Base-by-base conservation (phyloP, 30 jellyfish, hydroid and myxozoan species). In the Turritopsis rubra region DNA sequence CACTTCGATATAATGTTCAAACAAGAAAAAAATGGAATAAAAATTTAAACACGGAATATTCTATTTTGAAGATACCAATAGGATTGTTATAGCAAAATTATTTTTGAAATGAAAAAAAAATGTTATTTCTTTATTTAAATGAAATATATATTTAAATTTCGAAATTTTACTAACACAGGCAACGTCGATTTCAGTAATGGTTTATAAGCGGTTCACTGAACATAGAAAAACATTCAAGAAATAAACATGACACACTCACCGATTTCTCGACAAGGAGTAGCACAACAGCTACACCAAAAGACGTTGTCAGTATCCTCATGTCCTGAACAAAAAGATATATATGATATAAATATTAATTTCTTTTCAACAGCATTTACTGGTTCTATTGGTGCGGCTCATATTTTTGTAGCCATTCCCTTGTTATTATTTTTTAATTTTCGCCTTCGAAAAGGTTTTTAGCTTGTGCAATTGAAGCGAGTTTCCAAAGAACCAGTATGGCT, bases 221-320 rank as follows among this genome's bases (percentile, higher is more conserved):
- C 60, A 41, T 41, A 41, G 60, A 80, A 80, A 80, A 16, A 22
- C 27, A 79, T 29, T 29, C 7, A 23, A 21, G 53, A 30, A 79
- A 31, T 16, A 79, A 76, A 19, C 16, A 29, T 22, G 52, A 22
- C 18, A 24, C 26, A 84, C 96, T 91, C 84, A 91, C 97, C 87
- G 85, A 77, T 52, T 83, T 84, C 72, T 91, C 96, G 75, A 85
- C 66, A 70, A 81, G 68, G 23, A 90, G 85, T 82, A 86, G 90
- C 89, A 92, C 97, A 76, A 91, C 75, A 88, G 97, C 96, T 75
- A 91, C 79, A 74, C 88, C 81, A 21, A 91, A 86, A 66, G 88
- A 88, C 96, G 80, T 54, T 77, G 96, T 82, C 91, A 91, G 80
- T 78, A 85, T 75, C 93, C 91, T 83, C 96, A 91, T 91, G 89